Evolutionary conservation across 2,888 invertebrate genomes (phyloP), one percentile per base, ranked within the genome.

Genomic region (Stenichneumon culpator): DNA sequence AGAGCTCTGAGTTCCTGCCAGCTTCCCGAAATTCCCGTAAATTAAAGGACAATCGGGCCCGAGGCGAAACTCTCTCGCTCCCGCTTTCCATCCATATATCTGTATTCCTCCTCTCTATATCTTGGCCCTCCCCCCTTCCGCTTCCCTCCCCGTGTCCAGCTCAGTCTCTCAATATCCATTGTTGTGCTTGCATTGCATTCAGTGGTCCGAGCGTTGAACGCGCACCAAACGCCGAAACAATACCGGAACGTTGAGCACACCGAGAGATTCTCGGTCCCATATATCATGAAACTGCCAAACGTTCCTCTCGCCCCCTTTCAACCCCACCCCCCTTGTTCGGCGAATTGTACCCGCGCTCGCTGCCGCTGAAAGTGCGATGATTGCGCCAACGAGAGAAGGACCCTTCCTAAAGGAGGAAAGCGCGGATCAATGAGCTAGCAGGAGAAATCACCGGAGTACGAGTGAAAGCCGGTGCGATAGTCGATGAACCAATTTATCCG

Each of bases 21-120:
- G 79, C 68, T 65, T 75, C 82, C 47, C 86, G 92, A 89, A 89
- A 91, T 92, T 91, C 91, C 90, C 92, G 91, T 92, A 92, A 92
- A 92, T 92, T 92, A 91, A 91, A 92, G 92, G 91, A 92, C 92
- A 92, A 92, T 92, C 91, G 92, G 91, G 73, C 68, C 69, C 32
- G 69, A 60, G 69, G 19, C 63, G 22, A 32, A 60, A 19, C 44
- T n/a, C 16, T 80, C 68, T 69, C 77, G 32, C 79, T 60, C 65
- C 1, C 32, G 52, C 70, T 54, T 11, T 65, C 32, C 28, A n/a
- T 36, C 63, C 6, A 0, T 54, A 63, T 32, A 28, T 54, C 73
- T 47, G 28, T 63, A 22, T 22, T 19, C 25, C 57, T 44, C 52
- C 50, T 28, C 50, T 74, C 60, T 73, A 68, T 60, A 78, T 79